Conservation (phyloP, 2,797 vertebrate genomes). For the Paratrypauchen microcephalus region DNA sequence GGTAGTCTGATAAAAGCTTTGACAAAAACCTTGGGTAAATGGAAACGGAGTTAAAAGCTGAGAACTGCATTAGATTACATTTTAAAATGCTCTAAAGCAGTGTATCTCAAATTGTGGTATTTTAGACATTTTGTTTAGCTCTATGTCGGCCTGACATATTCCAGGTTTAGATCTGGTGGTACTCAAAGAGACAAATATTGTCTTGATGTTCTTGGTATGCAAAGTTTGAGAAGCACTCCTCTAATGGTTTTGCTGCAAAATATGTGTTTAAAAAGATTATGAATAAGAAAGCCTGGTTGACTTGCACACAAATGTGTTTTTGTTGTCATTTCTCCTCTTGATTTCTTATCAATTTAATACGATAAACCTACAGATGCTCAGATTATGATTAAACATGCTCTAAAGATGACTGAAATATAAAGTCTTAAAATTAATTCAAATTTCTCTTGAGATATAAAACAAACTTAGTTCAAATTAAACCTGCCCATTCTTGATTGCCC, state of each 20-base stretch:
- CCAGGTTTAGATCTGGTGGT: too few species aligned
- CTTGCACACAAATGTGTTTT: not conserved
- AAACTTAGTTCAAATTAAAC: constrained; percentile 32
- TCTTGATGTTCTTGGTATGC: not conserved
- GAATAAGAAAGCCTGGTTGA: not conserved
- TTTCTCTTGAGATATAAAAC: not conserved
- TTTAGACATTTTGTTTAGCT: too few species aligned
- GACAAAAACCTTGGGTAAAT: constrained; percentile 5
- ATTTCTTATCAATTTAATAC: not conserved
- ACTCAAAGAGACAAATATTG: too few species aligned
- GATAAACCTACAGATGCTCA: not conserved
- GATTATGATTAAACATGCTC: not conserved
- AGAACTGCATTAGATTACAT: not conserved
- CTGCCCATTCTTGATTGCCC: constrained; percentile 40
- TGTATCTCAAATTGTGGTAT: too few species aligned
- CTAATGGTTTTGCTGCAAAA: not conserved
- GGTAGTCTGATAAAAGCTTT: not conserved
- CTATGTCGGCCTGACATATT: too few species aligned
- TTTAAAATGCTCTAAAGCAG: not conserved
- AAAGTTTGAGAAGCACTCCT: not conserved
- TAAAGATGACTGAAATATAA: not conserved
- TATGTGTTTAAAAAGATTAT: not conserved
- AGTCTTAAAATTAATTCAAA: not conserved
- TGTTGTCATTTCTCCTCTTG: not conserved
- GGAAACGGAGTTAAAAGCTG: not conserved